Evolutionary conservation across 2,888 invertebrate species (phyloP).

Genomic region (Dioctria rufipes): DNA sequence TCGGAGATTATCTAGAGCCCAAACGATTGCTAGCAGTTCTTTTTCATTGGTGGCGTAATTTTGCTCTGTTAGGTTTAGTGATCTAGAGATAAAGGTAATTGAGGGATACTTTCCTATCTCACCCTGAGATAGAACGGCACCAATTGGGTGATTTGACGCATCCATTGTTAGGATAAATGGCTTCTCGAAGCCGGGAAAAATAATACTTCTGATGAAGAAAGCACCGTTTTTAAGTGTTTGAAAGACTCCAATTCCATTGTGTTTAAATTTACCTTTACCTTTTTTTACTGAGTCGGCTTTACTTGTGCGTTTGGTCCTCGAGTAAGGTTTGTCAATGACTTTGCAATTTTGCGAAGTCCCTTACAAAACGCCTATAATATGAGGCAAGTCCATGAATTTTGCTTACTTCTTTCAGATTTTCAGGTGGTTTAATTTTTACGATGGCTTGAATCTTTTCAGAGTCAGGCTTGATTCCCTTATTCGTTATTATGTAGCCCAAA

Average conservation of each 20-base stretch:
- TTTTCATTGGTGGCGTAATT: slow-evolving; percentile 55
- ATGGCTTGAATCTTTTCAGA: slow-evolving; percentile 45
- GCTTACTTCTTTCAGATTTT: slow-evolving; percentile 56
- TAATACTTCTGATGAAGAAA: slow-evolving; percentile 2
- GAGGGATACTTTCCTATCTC: slow-evolving; percentile 26
- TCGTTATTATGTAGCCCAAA: too few species aligned
- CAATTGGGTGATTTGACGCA: slow-evolving; percentile 58
- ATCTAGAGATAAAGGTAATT: slow-evolving; percentile 18
- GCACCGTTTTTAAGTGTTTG: too few species aligned
- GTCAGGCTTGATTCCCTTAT: slow-evolving; percentile 55
- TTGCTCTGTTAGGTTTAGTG: slow-evolving; percentile 51
- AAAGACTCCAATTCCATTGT: too few species aligned
- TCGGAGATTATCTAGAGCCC: slow-evolving; percentile 48
- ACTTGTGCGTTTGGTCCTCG: slow-evolving; percentile 49
- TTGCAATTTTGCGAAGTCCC: slow-evolving; percentile 56
- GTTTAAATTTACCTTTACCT: too few species aligned
- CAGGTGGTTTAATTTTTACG: slow-evolving; percentile 38
- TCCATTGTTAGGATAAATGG: slow-evolving; percentile 58
- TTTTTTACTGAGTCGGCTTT: slow-evolving; percentile 51
- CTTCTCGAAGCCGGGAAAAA: slow-evolving; percentile 42
- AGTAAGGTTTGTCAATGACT: slow-evolving; percentile 58
- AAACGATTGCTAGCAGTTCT: slow-evolving; percentile 53
- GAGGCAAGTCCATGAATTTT: slow-evolving; percentile 55
- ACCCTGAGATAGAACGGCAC: slow-evolving; percentile 28
- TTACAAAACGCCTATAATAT: slow-evolving; percentile 57